These are phyloP conservation scores for Margaritifera margaritifera DNA, from an alignment of 2,888 invertebrate genomes.

Conservation along the genomic window DNA sequence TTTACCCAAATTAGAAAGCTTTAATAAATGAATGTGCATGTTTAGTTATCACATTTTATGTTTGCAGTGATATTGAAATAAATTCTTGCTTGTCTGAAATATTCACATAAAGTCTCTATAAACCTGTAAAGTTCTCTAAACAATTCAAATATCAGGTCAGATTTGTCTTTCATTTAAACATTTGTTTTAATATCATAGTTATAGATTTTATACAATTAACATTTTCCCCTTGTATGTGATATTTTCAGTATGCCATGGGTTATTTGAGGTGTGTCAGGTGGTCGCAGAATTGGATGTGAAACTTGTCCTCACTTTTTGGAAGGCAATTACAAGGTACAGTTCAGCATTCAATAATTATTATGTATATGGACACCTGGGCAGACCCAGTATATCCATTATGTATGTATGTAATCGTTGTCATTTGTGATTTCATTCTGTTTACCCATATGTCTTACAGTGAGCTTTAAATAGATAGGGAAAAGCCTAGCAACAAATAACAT, in stretches of 20 bases:
- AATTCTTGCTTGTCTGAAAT: too few species aligned
- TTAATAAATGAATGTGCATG: not conserved
- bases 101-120: not conserved
- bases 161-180: not conserved
- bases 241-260: conserved; percentile 55
- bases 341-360: not conserved
- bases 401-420: too few species aligned
- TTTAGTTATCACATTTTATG: conserved; percentile 1
- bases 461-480: too few species aligned
- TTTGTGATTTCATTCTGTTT: too few species aligned
- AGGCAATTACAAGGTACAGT: conserved; percentile 61
- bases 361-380: not conserved
- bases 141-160: conserved; percentile 1
- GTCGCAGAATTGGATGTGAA: conserved; percentile 65
- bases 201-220: not conserved
- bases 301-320: conserved; percentile 64
- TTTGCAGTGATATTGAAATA: not conserved
- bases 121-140: not conserved
- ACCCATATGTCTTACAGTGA: too few species aligned
- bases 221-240: conserved; percentile 6
- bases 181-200: not conserved
- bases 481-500: too few species aligned
- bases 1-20: not conserved
- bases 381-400: not conserved
- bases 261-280: conserved; percentile 62